These are phyloP conservation scores for Balearica regulorum DNA, from an alignment of 2,797 vertebrate genomes.

Conservation along the genomic window DNA sequence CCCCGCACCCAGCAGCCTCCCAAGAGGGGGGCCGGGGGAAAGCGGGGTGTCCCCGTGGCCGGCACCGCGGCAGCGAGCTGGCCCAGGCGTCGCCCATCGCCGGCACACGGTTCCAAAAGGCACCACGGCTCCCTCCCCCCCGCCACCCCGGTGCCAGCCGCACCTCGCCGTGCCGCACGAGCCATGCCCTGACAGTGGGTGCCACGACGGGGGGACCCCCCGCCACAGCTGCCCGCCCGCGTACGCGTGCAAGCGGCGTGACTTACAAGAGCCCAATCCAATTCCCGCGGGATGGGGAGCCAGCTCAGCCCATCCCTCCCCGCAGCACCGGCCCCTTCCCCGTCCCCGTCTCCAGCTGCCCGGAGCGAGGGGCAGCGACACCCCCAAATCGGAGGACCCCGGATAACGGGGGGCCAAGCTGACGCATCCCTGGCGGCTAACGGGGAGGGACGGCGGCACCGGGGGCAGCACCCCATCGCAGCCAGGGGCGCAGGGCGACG, in stretches of 20 bases:
- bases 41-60: background rate
- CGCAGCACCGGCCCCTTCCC: background rate
- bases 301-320: background rate
- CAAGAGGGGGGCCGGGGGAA: background rate
- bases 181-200: no score
- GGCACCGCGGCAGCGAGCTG: background rate
- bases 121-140: no score
- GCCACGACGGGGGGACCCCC: no score
- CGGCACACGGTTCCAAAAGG: no score
- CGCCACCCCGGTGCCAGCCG: no score
- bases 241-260: no score
- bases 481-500: accelerated
- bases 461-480: background rate
- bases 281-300: background rate
- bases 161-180: no score
- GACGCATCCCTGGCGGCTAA: background rate
- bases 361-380: accelerated
- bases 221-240: no score
- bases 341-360: background rate
- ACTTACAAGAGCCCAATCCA: background rate
- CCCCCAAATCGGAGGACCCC: background rate
- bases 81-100: background rate
- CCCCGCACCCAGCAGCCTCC: background rate
- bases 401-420: background rate
- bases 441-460: background rate